phyloP scores from a whole-genome alignment of 2,797 vertebrate species.

The Phaenicophaeus curvirostris region DNA sequence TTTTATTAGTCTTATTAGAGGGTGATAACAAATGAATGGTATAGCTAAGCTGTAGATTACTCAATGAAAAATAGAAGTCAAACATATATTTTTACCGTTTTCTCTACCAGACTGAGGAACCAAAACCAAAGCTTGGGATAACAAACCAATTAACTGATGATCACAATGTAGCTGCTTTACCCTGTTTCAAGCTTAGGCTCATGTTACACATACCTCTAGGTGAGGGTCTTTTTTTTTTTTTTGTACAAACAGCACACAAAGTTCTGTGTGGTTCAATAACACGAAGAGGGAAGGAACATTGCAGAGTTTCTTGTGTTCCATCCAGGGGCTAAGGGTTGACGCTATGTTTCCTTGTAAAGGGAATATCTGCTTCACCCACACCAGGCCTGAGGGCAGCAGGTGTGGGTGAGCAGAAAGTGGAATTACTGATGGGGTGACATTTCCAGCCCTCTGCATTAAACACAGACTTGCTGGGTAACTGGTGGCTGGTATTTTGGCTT shows the following conservation, averaged over 20 bases:
- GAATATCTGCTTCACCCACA: background rate
- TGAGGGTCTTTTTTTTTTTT: background rate
- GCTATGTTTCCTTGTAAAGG: background rate
- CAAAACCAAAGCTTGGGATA: background rate
- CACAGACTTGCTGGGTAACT: background rate
- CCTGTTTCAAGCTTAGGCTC: background rate
- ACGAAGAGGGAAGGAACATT: background rate
- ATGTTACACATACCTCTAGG: background rate
- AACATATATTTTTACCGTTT: background rate
- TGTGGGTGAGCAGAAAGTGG: background rate
- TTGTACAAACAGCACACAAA: background rate
- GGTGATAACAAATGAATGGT: background rate
- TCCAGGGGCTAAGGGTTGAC: background rate
- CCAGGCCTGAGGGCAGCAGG: fast-evolving
- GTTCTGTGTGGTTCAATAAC: background rate
- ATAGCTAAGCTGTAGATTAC: background rate
- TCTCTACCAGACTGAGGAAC: background rate
- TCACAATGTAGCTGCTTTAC: background rate
- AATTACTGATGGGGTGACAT: too few species aligned
- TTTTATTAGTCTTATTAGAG: background rate
- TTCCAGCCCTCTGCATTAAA: background rate
- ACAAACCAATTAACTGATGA: background rate
- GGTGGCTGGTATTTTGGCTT: background rate
- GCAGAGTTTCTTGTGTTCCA: background rate
- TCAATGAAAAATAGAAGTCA: background rate